phyloP scores from a whole-genome alignment of 2,797 vertebrate species.

The Hozukius guyotensis region DNA sequence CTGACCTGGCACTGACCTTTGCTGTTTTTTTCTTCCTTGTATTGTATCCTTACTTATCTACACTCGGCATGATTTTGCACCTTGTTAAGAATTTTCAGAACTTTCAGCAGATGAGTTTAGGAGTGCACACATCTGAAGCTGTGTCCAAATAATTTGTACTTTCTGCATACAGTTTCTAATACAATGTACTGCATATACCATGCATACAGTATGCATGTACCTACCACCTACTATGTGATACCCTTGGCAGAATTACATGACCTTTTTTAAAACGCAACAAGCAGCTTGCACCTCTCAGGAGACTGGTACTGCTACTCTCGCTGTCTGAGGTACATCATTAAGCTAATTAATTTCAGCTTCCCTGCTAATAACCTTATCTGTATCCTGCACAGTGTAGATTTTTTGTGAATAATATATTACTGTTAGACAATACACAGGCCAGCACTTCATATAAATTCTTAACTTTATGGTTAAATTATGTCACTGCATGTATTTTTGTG shows the following conservation, averaged over 20 bases:
- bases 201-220: neutral
- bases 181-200: neutral
- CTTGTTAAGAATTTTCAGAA: neutral
- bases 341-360: slow-evolving; percentile 23
- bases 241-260: neutral
- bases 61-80: neutral
- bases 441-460: neutral
- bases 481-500: neutral
- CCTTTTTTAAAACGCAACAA: neutral
- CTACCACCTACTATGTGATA: neutral
- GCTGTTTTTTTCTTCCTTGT: neutral
- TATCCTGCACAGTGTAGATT: neutral
- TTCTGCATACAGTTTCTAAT: neutral
- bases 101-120: neutral
- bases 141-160: neutral
- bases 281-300: slow-evolving; percentile 6
- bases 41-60: neutral
- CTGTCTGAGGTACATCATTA: slow-evolving; percentile 6
- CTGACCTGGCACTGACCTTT: neutral
- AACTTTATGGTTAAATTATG: neutral
- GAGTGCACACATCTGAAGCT: neutral
- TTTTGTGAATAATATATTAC: slow-evolving; percentile 11
- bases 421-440: neutral
- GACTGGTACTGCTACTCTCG: neutral
- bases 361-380: neutral